Percentiles rank a stretch among this genome's conserved stretches.
These are phyloP conservation scores for Phaedon cochleariae DNA, from an alignment of 2,888 invertebrate genomes.

Conservation along the genomic window DNA sequence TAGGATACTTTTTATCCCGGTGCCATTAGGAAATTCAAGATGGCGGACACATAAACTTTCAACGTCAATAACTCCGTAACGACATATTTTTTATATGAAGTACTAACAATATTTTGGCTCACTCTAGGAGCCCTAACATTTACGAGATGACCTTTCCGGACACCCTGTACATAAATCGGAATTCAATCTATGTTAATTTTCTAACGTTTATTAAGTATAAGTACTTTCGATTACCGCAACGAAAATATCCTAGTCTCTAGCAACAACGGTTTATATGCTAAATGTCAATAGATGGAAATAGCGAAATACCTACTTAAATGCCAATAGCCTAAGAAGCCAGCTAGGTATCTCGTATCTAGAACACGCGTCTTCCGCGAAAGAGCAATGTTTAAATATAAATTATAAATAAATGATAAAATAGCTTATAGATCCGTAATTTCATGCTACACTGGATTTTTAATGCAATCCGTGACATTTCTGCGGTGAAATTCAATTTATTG, in stretches of 20 bases:
- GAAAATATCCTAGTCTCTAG: not conserved
- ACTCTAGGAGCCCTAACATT: no score
- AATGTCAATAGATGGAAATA: slow-evolving; percentile 23
- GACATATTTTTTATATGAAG: no score
- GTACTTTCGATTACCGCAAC: slow-evolving; percentile 13
- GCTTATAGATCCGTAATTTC: slow-evolving; percentile 12
- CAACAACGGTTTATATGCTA: slow-evolving; percentile 11
- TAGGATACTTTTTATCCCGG: no score
- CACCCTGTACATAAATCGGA: no score
- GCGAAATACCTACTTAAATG: slow-evolving; percentile 11
- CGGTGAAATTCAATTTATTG: not conserved
- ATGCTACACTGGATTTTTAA: slow-evolving; percentile 14
- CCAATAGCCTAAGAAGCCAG: slow-evolving; percentile 10
- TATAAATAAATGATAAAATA: not conserved
- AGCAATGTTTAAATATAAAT: not conserved
- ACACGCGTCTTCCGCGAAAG: slow-evolving; percentile 2
- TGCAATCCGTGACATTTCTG: slow-evolving; percentile 5
- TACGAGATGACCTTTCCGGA: no score
- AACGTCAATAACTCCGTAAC: no score
- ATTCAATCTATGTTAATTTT: no score
- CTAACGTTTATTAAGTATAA: not conserved
- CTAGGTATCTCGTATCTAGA: slow-evolving; percentile 4
- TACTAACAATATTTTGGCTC: no score
- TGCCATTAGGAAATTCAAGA: no score
- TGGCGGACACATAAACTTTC: no score